Evolutionary conservation across 2,797 vertebrate genomes (phyloP).

Genomic region (Spinus olivaceus): DNA sequence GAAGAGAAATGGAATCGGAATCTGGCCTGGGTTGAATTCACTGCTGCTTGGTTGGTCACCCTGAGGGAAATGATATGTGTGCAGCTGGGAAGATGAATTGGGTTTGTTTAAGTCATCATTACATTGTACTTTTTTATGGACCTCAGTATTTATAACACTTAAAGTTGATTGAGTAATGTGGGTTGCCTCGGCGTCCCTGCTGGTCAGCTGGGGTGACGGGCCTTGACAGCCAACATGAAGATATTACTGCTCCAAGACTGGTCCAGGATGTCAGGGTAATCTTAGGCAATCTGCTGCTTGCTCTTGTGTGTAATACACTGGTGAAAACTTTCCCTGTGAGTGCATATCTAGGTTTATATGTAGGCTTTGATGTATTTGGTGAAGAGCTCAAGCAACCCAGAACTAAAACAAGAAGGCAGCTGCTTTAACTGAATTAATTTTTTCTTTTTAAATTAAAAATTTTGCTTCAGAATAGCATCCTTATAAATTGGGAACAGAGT

Average conservation of each 20-base stretch:
- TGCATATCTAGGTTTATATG: not conserved
- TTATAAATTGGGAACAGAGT: not conserved
- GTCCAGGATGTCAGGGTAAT: slow-evolving; percentile 87
- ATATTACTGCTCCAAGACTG: slow-evolving; percentile 80
- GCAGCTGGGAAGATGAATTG: slow-evolving; percentile 86
- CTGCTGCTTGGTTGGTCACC: slow-evolving; percentile 72
- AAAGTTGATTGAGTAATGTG: slow-evolving; percentile 83
- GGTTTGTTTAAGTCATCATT: slow-evolving; percentile 90
- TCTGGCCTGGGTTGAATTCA: slow-evolving; percentile 54
- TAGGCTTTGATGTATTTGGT: not conserved
- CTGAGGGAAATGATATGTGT: slow-evolving; percentile 76
- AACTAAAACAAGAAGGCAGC: not conserved
- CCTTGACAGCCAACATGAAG: slow-evolving; percentile 87
- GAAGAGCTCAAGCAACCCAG: not conserved
- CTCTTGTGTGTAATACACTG: slow-evolving; percentile 87
- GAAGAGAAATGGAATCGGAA: slow-evolving; percentile 68
- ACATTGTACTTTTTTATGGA: slow-evolving; percentile 85
- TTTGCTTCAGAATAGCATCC: not conserved
- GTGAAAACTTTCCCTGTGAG: slow-evolving; percentile 77
- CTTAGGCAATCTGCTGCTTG: slow-evolving; percentile 90
- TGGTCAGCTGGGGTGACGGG: slow-evolving; percentile 88
- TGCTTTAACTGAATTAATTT: not conserved
- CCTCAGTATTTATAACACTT: slow-evolving; percentile 86
- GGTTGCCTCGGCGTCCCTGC: slow-evolving; percentile 59
- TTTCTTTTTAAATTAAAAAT: not conserved